These are phyloP conservation scores for Drosophila miranda DNA, from an alignment of 1,140 invertebrate species.

Conservation along the genomic window DNA sequence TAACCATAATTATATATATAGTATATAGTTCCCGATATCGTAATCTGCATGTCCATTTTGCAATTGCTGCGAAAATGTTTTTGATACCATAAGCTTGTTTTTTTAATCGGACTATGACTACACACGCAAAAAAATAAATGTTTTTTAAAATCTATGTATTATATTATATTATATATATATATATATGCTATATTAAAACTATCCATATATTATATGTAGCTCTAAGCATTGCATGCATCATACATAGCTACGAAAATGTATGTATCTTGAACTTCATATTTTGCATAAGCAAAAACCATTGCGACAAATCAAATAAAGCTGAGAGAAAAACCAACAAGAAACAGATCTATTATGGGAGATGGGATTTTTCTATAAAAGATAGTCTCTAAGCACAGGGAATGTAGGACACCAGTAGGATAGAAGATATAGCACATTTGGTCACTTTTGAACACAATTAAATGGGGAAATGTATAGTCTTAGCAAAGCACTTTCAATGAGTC, in stretches of 20 bases:
- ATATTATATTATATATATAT: slow-evolving; percentile 20
- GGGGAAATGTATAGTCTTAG: too few relatives aligned
- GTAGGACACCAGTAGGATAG: too few relatives aligned
- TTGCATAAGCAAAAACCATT: slow-evolving; percentile 40
- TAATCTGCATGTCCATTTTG: slow-evolving; percentile 35
- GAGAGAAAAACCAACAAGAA: slow-evolving; percentile 36
- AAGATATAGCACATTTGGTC: too few relatives aligned
- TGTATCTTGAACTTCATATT: slow-evolving; percentile 64
- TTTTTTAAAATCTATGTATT: slow-evolving; percentile 55
- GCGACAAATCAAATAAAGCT: slow-evolving; percentile 71
- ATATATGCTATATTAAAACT: slow-evolving; percentile 44
- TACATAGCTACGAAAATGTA: slow-evolving; percentile 37
- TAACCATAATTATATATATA: slow-evolving; percentile 33
- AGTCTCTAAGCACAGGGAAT: too few relatives aligned
- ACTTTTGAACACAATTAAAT: too few relatives aligned
- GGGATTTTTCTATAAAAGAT: too few relatives aligned
- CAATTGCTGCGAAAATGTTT: slow-evolving; percentile 31
- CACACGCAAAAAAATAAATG: slow-evolving; percentile 8
- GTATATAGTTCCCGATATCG: slow-evolving; percentile 39
- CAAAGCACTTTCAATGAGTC: too few relatives aligned
- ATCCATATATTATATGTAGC: slow-evolving; percentile 53
- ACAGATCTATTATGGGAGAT: not conserved
- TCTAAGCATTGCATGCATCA: slow-evolving; percentile 61
- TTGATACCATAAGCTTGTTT: slow-evolving; percentile 57
- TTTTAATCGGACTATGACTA: slow-evolving; percentile 16